Evolutionary conservation across 2,888 invertebrate species (phyloP).

Genomic region (Cyaniris semiargus): DNA sequence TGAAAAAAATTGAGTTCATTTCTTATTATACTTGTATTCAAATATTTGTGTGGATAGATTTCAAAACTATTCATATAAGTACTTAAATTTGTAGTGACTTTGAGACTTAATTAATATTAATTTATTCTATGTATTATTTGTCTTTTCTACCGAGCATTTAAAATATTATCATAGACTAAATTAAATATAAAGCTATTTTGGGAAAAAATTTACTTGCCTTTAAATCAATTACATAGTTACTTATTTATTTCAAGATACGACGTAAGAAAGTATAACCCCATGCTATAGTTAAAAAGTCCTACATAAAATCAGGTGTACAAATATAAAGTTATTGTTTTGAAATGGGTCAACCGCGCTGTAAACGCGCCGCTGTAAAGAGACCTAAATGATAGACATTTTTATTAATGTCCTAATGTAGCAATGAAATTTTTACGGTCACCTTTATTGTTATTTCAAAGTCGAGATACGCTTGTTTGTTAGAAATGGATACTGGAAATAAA

Average conservation of each 20-base stretch:
- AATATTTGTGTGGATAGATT: background rate
- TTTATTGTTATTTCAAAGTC: constrained; percentile 18
- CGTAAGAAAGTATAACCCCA: background rate
- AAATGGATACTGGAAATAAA: constrained; percentile 11
- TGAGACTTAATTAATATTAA: background rate
- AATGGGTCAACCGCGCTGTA: constrained; percentile 14
- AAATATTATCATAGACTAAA: background rate
- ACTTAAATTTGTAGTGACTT: background rate
- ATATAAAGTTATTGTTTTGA: constrained; percentile 19
- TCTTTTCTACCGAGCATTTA: background rate
- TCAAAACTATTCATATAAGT: too few species aligned
- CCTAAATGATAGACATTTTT: constrained; percentile 13
- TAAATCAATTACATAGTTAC: background rate
- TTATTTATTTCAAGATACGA: too few species aligned
- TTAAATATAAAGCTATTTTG: background rate
- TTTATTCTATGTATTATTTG: background rate
- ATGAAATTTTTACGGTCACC: constrained; percentile 12
- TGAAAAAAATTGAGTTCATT: background rate
- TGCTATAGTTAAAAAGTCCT: background rate
- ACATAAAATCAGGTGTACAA: background rate
- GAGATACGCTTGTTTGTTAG: constrained; percentile 3
- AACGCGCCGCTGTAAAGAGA: background rate
- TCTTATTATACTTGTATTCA: background rate
- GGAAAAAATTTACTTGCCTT: background rate
- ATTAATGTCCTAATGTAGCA: constrained; percentile 8